Percentiles rank a stretch among this genome's conserved stretches.
These are phyloP conservation scores for Oligia fasciuncula DNA, from an alignment of 2,888 invertebrate genomes.

Conservation along the genomic window DNA sequence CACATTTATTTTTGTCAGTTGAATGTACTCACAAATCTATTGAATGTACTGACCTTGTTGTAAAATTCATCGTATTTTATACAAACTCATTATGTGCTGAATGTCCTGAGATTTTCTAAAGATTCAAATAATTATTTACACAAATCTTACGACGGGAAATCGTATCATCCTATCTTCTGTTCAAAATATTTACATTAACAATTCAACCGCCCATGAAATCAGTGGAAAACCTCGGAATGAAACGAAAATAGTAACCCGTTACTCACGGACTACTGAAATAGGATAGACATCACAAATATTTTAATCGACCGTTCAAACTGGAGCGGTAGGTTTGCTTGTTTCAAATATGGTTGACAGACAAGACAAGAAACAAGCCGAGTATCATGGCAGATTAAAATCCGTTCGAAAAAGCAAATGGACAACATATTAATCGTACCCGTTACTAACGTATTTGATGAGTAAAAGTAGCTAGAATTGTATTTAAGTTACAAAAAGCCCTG, in stretches of 20 bases:
- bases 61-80: neutral
- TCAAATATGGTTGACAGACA: constrained; percentile 19
- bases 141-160: constrained; percentile 11
- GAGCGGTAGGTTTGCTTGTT: constrained; percentile 29
- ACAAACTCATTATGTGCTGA: neutral
- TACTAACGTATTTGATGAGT: neutral
- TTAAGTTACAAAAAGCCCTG: constrained; percentile 13
- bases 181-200: constrained; percentile 47
- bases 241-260: constrained; percentile 55
- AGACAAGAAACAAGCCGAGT: constrained; percentile 11
- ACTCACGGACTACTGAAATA: constrained; percentile 50
- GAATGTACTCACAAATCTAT: neutral
- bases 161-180: constrained; percentile 20
- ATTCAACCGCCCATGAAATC: constrained; percentile 32
- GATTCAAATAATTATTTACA: constrained; percentile 6
- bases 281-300: constrained; percentile 54
- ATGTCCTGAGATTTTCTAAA: neutral
- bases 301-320: constrained; percentile 44
- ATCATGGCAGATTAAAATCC: constrained; percentile 11
- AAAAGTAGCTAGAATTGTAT: neutral
- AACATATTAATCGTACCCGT: neutral
- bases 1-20: neutral
- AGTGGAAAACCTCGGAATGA: constrained; percentile 32
- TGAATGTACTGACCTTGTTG: neutral
- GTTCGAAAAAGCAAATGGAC: constrained; percentile 2